Percentiles rank a stretch among this genome's conserved stretches.
Conservation (phyloP, 1,140 invertebrate species). For the Neoseiulus cucumeris region DNA sequence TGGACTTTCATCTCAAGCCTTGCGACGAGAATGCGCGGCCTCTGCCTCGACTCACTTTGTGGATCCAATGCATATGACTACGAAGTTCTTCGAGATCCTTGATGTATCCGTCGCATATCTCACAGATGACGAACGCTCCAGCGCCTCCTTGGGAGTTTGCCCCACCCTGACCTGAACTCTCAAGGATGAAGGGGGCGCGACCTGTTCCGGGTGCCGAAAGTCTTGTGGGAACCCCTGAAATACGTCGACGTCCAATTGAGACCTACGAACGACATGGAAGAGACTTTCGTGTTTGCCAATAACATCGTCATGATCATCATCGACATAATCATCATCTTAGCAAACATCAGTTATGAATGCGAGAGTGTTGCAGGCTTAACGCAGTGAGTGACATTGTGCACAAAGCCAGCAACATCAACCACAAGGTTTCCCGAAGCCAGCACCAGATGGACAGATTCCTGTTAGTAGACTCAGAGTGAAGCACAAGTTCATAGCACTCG, state of each 20-base stretch:
- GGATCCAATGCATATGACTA: slow-evolving; percentile 89
- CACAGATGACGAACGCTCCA: slow-evolving; percentile 61
- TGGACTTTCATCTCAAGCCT: too few relatives aligned
- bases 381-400: too few relatives aligned
- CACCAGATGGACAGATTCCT: too few relatives aligned
- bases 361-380: too few relatives aligned
- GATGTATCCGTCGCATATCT: slow-evolving; percentile 84
- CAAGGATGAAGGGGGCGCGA: slow-evolving; percentile 14
- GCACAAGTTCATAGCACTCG: too few relatives aligned
- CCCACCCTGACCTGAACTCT: slow-evolving; percentile 22
- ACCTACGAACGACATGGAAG: slow-evolving; percentile 16
- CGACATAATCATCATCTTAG: not conserved
- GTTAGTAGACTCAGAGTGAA: too few relatives aligned
- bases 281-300: slow-evolving; percentile 17
- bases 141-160: slow-evolving; percentile 36
- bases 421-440: too few relatives aligned
- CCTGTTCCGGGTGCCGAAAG: slow-evolving; percentile 12
- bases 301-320: not conserved
- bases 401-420: too few relatives aligned
- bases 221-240: slow-evolving; percentile 25
- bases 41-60: slow-evolving; percentile 41
- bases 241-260: slow-evolving; percentile 21
- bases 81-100: slow-evolving; percentile 76
- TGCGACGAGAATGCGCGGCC: too few relatives aligned
- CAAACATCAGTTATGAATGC: too few relatives aligned